Evolutionary conservation across 2,888 invertebrate species (phyloP).

Genomic region (Eucriotettix oculatus): DNA sequence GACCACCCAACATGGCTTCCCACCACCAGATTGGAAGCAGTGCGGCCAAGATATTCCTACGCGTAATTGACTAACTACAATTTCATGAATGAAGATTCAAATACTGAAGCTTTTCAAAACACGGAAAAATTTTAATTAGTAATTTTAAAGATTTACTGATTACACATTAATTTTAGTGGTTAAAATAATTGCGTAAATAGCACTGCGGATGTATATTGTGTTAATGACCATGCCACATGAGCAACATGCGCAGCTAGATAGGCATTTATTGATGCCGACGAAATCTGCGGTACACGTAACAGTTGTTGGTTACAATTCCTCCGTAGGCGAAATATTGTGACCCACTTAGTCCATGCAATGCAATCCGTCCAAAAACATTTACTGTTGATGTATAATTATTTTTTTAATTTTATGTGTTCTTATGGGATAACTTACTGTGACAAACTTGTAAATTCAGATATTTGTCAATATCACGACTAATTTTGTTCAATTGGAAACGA

Average conservation of each 20-base stretch:
- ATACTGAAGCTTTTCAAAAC: not conserved
- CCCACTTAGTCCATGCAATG: no score
- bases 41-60: not conserved
- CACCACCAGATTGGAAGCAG: constrained; percentile 7
- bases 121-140: no score
- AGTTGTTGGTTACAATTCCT: not conserved
- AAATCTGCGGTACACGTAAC: not conserved
- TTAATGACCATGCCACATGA: constrained; percentile 9
- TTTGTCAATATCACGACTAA: no score
- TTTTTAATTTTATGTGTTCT: no score
- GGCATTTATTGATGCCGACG: constrained; percentile 7
- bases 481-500: no score
- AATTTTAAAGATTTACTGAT: no score
- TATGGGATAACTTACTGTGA: no score
- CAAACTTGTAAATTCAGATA: no score
- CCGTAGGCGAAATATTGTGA: not conserved
- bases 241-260: constrained; percentile 9
- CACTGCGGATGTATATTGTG: constrained; percentile 1
- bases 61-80: not conserved
- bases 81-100: not conserved
- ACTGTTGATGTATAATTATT: no score
- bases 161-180: no score
- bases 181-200: no score
- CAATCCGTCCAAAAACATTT: no score
- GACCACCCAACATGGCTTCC: constrained; percentile 17